Evolutionary conservation across 2,888 invertebrate genomes (phyloP).

Genomic region (Drosophila longiperda): DNA sequence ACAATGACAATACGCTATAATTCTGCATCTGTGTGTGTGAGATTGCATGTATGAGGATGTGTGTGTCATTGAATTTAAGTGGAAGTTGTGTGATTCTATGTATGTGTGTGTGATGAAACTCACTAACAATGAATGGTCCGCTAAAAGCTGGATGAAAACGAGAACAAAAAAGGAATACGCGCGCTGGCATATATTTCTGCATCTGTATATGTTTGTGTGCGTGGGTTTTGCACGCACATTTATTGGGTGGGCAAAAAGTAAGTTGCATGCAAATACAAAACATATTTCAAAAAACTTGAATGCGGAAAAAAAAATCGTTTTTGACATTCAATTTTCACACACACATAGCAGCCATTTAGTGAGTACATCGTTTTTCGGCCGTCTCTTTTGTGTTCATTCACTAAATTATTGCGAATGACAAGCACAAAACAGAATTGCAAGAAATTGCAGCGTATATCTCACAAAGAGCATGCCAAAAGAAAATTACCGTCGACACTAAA

Average conservation of each 20-base stretch:
- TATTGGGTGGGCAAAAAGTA: slow-evolving; percentile 25
- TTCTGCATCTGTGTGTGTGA: slow-evolving; percentile 5
- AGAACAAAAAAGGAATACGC: slow-evolving; percentile 61
- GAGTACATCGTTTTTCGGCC: slow-evolving; percentile 66
- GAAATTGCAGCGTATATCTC: slow-evolving; percentile 72
- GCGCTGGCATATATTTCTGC: slow-evolving; percentile 50
- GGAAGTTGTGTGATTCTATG: slow-evolving; percentile 1
- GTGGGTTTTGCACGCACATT: slow-evolving; percentile 21
- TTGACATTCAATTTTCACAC: slow-evolving; percentile 55
- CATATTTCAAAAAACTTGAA: neutral
- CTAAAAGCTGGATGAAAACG: slow-evolving; percentile 44
- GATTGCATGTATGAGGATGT: slow-evolving; percentile 1
- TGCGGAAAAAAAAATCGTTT: slow-evolving; percentile 18
- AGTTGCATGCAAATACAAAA: neutral
- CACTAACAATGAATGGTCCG: slow-evolving; percentile 49
- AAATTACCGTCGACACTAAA: slow-evolving; percentile 69
- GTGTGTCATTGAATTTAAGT: slow-evolving; percentile 9
- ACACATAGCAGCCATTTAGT: slow-evolving; percentile 39
- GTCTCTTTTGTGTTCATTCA: slow-evolving; percentile 75
- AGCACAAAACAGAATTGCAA: slow-evolving; percentile 72
- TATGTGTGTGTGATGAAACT: slow-evolving; percentile 35
- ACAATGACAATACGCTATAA: slow-evolving; percentile 50
- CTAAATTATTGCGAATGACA: slow-evolving; percentile 75
- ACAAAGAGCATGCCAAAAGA: slow-evolving; percentile 65
- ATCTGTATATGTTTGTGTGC: slow-evolving; percentile 20